Percentiles rank a stretch among this genome's conserved stretches.
These are phyloP conservation scores for Augiades crinisus DNA, from an alignment of 2,888 invertebrate species.

Conservation along the genomic window DNA sequence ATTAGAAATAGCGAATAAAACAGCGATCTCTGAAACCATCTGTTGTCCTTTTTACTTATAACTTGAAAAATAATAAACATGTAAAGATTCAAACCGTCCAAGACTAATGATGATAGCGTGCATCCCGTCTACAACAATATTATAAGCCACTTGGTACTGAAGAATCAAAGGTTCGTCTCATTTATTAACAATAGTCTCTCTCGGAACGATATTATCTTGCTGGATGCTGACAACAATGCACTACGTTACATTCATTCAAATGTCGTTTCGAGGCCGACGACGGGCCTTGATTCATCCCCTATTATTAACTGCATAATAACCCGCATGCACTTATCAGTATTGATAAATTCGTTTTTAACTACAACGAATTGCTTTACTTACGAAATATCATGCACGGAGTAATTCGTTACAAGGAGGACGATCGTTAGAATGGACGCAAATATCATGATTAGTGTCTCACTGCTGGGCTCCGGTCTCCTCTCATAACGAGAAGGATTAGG, in stretches of 20 bases:
- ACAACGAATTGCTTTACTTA: not conserved
- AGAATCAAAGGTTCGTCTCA: constrained; percentile 34
- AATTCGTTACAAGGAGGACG: too few relatives aligned
- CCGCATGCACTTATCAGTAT: constrained; percentile 17
- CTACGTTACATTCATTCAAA: constrained; percentile 41
- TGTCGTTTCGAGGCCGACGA: constrained; percentile 40
- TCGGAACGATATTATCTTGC: constrained; percentile 43
- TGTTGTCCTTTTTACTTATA: too few relatives aligned
- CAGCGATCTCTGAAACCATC: too few relatives aligned
- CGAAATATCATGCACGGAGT: not conserved
- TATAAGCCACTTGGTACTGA: not conserved
- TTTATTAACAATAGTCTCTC: constrained; percentile 41
- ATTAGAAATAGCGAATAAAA: too few relatives aligned
- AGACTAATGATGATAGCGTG: too few relatives aligned
- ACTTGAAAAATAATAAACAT: too few relatives aligned
- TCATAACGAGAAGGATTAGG: not conserved
- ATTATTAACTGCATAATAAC: constrained; percentile 28
- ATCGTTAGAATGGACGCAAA: too few relatives aligned
- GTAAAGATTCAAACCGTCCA: too few relatives aligned
- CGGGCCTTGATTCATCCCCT: constrained; percentile 40
- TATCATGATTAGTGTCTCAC: too few relatives aligned
- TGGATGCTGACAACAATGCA: constrained; percentile 45
- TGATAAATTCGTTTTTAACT: not conserved
- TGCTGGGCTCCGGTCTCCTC: too few relatives aligned
- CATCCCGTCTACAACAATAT: too few relatives aligned